Conservation (phyloP, 2,888 invertebrate genomes). For the Leucozona laternaria region DNA sequence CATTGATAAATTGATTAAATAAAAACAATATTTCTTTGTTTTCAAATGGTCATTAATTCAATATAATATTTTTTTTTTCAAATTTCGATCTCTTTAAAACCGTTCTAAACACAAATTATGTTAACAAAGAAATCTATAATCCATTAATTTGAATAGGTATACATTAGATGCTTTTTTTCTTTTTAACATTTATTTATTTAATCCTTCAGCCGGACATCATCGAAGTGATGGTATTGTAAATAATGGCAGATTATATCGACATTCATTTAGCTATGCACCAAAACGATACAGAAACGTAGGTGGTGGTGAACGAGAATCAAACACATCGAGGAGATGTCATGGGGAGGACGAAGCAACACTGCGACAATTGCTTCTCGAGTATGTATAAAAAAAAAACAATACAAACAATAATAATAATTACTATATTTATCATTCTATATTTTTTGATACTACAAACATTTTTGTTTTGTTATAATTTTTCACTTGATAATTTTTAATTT, state of each 20-base stretch:
- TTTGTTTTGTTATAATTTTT: conserved; percentile 30
- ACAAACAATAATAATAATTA: neutral
- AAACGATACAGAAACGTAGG: conserved; percentile 82
- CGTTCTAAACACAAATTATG: neutral
- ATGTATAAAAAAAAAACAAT: conserved; percentile 84
- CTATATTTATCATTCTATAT: neutral
- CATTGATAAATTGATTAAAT: too few relatives aligned
- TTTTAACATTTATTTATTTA: conserved; percentile 17
- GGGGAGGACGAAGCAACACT: conserved; percentile 95
- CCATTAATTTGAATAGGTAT: neutral
- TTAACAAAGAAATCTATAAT: neutral
- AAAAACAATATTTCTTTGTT: too few relatives aligned
- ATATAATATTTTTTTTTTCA: neutral
- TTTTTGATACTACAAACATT: neutral
- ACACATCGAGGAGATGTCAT: conserved; percentile 84
- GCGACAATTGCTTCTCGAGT: conserved; percentile 97
- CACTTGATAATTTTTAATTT: conserved; percentile 30
- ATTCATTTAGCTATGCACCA: conserved; percentile 84
- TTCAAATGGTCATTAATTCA: too few relatives aligned
- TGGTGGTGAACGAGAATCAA: conserved; percentile 82
- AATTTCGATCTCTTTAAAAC: conserved; percentile 46
- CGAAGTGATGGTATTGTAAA: conserved; percentile 81
- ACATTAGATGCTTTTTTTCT: neutral
- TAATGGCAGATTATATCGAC: conserved; percentile 84
- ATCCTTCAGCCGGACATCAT: conserved; percentile 81